A percentile compares a stretch with the other conserved stretches of the same genome.
Conservation (phyloP, 2,888 invertebrate species). For the Ellobium chinense region DNA sequence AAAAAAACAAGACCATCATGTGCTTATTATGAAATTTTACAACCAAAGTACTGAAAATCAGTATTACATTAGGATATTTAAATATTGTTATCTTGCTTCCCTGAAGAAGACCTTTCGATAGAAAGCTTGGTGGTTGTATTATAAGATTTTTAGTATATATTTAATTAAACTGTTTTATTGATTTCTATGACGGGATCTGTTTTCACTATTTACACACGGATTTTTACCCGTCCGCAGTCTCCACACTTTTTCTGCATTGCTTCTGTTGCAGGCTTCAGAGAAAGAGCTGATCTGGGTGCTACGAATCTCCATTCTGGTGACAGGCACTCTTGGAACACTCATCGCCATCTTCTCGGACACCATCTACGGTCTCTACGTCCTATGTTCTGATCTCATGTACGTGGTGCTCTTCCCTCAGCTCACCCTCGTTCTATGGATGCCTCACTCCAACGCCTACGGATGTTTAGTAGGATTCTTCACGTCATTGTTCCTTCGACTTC, state of each 20-base stretch:
- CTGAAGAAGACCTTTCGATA: too few relatives aligned
- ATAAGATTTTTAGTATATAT: not conserved
- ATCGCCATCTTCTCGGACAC: conserved; percentile 56
- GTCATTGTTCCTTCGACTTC: conserved; percentile 87
- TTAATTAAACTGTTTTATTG: not conserved
- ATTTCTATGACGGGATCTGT: too few relatives aligned
- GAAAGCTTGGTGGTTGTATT: too few relatives aligned
- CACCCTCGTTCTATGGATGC: conserved; percentile 59
- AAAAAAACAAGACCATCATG: not conserved
- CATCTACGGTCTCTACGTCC: conserved; percentile 62
- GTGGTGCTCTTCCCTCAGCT: conserved; percentile 64
- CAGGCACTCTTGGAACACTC: conserved; percentile 54
- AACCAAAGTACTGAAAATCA: too few relatives aligned
- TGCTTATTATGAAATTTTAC: too few relatives aligned
- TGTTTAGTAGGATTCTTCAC: conserved; percentile 81
- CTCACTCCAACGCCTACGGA: conserved; percentile 58
- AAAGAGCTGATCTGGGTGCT: conserved; percentile 61
- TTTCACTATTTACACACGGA: not conserved
- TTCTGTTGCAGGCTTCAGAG: conserved; percentile 58
- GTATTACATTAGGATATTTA: too few relatives aligned
- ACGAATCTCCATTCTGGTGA: conserved; percentile 55
- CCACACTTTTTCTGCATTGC: not conserved
- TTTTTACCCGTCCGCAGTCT: not conserved
- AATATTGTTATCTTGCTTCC: too few relatives aligned
- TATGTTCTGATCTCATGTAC: conserved; percentile 64